A percentile compares a stretch with the other conserved stretches of the same genome.
Conservation (phyloP, 2,113 vertebrate species). For the Oreochromis tanganicae region DNA sequence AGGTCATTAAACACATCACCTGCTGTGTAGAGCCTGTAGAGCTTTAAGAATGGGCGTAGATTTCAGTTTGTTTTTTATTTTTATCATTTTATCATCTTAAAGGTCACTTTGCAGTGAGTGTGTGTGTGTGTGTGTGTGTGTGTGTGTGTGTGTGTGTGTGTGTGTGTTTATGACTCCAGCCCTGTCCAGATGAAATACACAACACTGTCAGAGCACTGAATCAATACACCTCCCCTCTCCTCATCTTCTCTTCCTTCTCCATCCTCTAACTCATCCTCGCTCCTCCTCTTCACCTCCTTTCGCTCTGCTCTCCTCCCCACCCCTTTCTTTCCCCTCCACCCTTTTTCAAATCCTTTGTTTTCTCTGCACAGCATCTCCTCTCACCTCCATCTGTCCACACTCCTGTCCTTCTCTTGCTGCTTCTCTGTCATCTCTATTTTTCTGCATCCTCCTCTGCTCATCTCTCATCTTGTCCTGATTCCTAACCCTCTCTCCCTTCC, state of each 20-base stretch:
- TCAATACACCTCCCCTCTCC: slow-evolving; percentile 6
- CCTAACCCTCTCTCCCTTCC: not conserved
- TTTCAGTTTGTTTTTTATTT: not conserved
- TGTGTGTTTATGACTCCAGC: not conserved
- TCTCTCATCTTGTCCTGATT: not conserved
- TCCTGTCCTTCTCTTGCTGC: not conserved
- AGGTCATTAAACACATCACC: not conserved
- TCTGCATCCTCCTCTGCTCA: not conserved
- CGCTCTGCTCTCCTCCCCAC: not conserved
- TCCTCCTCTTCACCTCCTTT: not conserved
- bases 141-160: not conserved
- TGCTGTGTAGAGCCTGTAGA: not conserved
- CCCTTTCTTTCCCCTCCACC: not conserved
- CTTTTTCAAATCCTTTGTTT: not conserved
- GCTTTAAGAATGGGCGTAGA: not conserved
- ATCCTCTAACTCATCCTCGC: not conserved
- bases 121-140: not conserved
- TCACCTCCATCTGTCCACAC: not conserved
- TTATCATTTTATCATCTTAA: not conserved
- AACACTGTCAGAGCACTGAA: not conserved
- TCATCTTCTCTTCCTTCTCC: not conserved
- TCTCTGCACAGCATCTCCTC: not conserved
- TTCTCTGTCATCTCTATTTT: not conserved
- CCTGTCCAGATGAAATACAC: slow-evolving; percentile 4
- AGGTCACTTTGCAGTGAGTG: not conserved